Base-by-base conservation (phyloP, 1,140 invertebrate genomes). In the Drosophila suzukii region DNA sequence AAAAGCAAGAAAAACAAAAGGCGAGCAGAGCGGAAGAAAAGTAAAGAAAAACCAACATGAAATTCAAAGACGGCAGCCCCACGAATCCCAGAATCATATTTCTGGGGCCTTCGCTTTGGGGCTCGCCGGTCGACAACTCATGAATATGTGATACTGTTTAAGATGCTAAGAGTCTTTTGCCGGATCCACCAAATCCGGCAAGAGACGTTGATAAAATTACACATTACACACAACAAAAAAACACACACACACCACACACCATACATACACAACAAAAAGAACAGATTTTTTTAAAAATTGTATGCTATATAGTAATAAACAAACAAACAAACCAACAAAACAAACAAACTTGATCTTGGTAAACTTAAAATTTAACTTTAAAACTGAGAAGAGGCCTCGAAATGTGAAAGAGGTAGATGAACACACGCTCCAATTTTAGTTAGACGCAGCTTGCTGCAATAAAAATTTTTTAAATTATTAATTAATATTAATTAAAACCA, bases 111-210 rank as follows among this genome's bases (percentile, higher is more conserved):
- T 36, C 34, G 68, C 61, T 79, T 81, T 73, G 50, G 75, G 74
- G 68, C 76, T 76, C 60, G 84, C 76, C 65, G 76, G 84, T 89
- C 84, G 84, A 89, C 84, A 89, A 89, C 84, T 89, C 84, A 89
- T 89, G 84, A 89, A 89, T 89, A 89, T 89, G 84, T 89, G 84
- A 89, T 89, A 89, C 84, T 89, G 84, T 89, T 89, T 89, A 89
- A 89, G 84, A 89, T 89, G 84, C 84, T 89, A 89, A 89, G 84
- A 80, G 85, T 81, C 65, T 76, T 75, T 50, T 70, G 73, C 59
- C 74, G 66, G 83, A 38, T 44, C 66, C 44, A 61, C 60, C 68
- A 20, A 20, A 30, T 58, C 78, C 75, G 74, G 63, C 82, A 81
- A 70, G 71, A 54, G 59, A 86, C 68, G 46, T 80, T 84, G 81